A percentile compares a stretch with the other conserved stretches of the same genome.
Evolutionary conservation across 2,888 invertebrate genomes (phyloP).

Genomic region (Phengaris alcon): DNA sequence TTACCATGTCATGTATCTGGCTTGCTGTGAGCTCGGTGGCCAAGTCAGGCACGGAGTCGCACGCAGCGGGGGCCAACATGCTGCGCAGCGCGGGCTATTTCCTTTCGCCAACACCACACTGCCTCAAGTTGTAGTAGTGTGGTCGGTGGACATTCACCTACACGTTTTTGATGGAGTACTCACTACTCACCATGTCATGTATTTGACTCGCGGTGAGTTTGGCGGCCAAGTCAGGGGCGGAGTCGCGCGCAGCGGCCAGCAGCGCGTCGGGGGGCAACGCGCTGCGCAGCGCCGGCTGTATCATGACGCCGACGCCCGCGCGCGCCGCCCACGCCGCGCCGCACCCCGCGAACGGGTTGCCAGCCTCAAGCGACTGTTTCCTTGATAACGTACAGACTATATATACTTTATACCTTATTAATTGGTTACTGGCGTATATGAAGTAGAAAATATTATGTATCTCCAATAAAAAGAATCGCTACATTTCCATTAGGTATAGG

Average conservation of each 20-base stretch:
- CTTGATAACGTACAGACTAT: slow-evolving; percentile 56
- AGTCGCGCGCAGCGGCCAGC: slow-evolving; percentile 92
- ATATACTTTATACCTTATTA: slow-evolving; percentile 19
- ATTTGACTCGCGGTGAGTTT: slow-evolving; percentile 86
- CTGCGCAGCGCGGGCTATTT: slow-evolving; percentile 77
- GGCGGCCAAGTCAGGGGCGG: slow-evolving; percentile 89
- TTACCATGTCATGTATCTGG: slow-evolving; percentile 92
- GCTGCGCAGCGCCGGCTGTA: slow-evolving; percentile 77
- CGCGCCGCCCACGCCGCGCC: slow-evolving; percentile 65
- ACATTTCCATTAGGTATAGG: no score
- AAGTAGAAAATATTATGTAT: no score
- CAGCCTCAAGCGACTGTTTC: slow-evolving; percentile 81
- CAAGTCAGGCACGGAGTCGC: slow-evolving; percentile 91
- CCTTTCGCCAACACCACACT: slow-evolving; percentile 62
- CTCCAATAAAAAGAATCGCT: no score
- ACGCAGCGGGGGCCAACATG: slow-evolving; percentile 85
- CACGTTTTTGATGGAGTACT: no score
- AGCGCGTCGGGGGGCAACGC: slow-evolving; percentile 86
- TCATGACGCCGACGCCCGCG: slow-evolving; percentile 70
- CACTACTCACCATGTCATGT: slow-evolving; percentile 85
- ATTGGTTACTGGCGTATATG: not conserved
- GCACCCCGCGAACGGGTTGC: slow-evolving; percentile 81
- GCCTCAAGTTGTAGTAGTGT: no score
- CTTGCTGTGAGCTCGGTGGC: slow-evolving; percentile 84
- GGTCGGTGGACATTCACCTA: no score